Base-by-base conservation (phyloP, 2,888 invertebrate species). In the Erpobdella octoculata region DNA sequence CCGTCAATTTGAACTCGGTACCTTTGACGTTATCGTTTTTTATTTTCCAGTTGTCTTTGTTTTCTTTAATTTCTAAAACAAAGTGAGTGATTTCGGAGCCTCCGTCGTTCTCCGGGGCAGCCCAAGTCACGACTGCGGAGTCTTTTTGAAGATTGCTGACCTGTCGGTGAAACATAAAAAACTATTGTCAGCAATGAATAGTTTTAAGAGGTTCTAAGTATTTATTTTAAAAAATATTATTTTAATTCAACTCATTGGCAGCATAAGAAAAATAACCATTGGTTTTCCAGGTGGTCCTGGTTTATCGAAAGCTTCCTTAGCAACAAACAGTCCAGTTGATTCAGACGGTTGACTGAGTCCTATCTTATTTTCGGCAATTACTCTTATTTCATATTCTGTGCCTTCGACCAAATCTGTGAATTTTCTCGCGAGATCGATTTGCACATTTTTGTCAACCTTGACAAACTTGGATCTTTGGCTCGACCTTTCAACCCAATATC, bases 161-260 rank as follows among this genome's bases (percentile, higher is more conserved):
- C 75, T 86, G 73, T 12, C 46, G n/a, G n/a, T n/a, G n/a, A n/a
- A n/a, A n/a, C n/a, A n/a, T n/a, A n/a, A 67, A 5, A 72, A 73
- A 21, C 59, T 62, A 0, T 70, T 70, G 79, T 80, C 79, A 74
- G 76, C 82, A 70, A 82, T 81, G 74, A 79, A 78, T 21, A 3
- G 2, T 18, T n/a, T 53, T 53, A 53, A n/a, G n/a, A n/a, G n/a
- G n/a, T 53, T 9, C 4, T 12, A 53, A 18, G 6, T 53, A n/a
- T 9, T 6, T 25, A 3, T 53, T 12, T 25, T 1, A 25, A 53
- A 53, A 25, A 53, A 38, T 78, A 77, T 21, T 79, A 78, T 6
- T 91, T 92, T 0, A 91, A n/a, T n/a, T n/a, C n/a, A n/a, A n/a
- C n/a, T 91, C 75, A 91, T 91, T 80, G 90, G 88, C 77, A 91